Evolutionary conservation across 2,797 vertebrate species (phyloP).

Genomic region (Carduelis carduelis): DNA sequence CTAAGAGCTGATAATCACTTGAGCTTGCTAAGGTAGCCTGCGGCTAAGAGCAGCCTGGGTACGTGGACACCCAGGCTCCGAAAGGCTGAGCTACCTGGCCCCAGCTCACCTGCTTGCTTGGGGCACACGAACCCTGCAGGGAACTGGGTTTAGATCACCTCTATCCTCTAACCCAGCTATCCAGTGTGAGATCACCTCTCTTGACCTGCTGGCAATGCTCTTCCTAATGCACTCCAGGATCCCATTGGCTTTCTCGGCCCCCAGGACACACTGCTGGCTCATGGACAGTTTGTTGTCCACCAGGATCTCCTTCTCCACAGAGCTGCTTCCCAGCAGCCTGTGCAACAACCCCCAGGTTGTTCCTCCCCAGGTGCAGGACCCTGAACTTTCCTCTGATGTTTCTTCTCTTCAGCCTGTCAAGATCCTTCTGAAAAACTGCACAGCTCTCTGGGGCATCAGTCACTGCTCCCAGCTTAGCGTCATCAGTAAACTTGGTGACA

Average conservation of each 20-base stretch:
- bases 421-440: not conserved
- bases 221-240: not conserved
- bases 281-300: not conserved
- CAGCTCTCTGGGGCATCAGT: fast-evolving
- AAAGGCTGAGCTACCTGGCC: too few relatives aligned
- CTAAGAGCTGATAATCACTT: too few relatives aligned
- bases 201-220: fast-evolving
- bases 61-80: too few relatives aligned
- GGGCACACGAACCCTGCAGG: too few relatives aligned
- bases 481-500: not conserved
- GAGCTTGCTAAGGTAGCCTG: too few relatives aligned
- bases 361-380: fast-evolving
- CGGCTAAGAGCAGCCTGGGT: too few relatives aligned
- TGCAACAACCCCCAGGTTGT: not conserved
- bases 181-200: not conserved
- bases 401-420: not conserved
- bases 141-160: too few relatives aligned
- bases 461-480: not conserved
- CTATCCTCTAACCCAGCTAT: too few relatives aligned
- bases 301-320: not conserved
- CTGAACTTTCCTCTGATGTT: fast-evolving
- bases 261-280: not conserved
- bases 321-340: not conserved
- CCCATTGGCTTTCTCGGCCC: not conserved
- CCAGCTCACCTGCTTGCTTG: too few relatives aligned